Evolutionary conservation across 2,888 invertebrate genomes (phyloP).

Genomic region (Hetaerina titia): DNA sequence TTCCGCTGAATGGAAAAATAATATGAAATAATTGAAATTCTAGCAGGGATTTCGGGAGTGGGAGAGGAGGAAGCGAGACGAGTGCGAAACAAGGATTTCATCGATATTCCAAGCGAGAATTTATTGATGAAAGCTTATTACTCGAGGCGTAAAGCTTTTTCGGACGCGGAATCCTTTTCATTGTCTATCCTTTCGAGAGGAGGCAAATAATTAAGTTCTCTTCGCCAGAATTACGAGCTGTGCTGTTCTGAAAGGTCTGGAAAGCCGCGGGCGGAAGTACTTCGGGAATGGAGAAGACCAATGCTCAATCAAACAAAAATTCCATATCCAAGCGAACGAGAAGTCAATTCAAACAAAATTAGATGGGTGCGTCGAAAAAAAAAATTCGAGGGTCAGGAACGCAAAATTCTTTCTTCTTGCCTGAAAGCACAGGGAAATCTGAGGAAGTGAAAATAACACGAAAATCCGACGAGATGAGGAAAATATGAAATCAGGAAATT

Average conservation of each 20-base stretch:
- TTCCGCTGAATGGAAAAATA: background rate
- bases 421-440: background rate
- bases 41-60: background rate
- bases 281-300: background rate
- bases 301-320: constrained; percentile 27
- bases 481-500: background rate
- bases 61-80: background rate
- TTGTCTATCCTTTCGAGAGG: background rate
- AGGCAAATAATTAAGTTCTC: background rate
- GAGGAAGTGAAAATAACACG: background rate
- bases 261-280: constrained; percentile 12
- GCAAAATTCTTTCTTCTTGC: background rate
- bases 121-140: constrained; percentile 30
- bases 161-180: constrained; percentile 2
- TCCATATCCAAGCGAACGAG: background rate
- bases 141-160: background rate
- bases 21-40: background rate
- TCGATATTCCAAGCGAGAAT: constrained; percentile 10
- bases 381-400: background rate
- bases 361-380: background rate
- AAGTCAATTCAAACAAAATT: background rate
- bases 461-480: background rate
- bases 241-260: background rate
- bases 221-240: background rate
- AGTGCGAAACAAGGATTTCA: background rate